phyloP scores from a whole-genome alignment of 2,797 vertebrate genomes.

The Crenuchus spilurus region DNA sequence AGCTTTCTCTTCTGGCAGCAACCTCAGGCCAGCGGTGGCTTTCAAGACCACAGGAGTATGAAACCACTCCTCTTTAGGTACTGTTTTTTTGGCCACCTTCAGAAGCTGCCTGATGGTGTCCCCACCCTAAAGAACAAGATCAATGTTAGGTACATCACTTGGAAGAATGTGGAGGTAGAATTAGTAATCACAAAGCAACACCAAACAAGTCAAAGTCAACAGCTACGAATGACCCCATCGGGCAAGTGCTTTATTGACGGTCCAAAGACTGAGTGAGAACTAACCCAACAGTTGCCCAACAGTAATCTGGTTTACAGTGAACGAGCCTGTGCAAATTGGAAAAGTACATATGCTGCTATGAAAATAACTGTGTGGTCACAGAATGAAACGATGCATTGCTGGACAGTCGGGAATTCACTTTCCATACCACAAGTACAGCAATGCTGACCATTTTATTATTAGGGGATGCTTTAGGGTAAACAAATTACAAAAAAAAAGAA shows the following conservation, averaged over 20 bases:
- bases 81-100: conserved; percentile 87
- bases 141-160: not conserved
- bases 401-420: conserved; percentile 35
- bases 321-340: conserved; percentile 36
- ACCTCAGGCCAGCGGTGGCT: conserved; percentile 93
- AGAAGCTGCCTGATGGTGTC: conserved; percentile 86
- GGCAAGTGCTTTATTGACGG: not conserved
- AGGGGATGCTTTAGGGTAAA: not conserved
- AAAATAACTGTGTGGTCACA: conserved; percentile 29
- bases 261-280: not conserved
- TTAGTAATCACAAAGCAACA: not conserved
- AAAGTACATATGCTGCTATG: conserved; percentile 30
- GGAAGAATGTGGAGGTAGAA: not conserved
- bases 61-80: conserved; percentile 89
- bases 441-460: conserved; percentile 7
- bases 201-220: not conserved
- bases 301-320: conserved; percentile 38
- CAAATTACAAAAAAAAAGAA: conserved; percentile 36
- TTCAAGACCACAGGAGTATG: conserved; percentile 93
- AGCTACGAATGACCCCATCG: not conserved
- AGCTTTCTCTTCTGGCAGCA: conserved; percentile 89
- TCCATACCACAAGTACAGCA: conserved; percentile 4
- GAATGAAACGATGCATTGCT: conserved; percentile 26
- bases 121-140: conserved; percentile 80
- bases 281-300: conserved; percentile 16